These are phyloP conservation scores for Oryzias dopingdopingensis DNA, from an alignment of 2,797 vertebrate species.

Conservation along the genomic window DNA sequence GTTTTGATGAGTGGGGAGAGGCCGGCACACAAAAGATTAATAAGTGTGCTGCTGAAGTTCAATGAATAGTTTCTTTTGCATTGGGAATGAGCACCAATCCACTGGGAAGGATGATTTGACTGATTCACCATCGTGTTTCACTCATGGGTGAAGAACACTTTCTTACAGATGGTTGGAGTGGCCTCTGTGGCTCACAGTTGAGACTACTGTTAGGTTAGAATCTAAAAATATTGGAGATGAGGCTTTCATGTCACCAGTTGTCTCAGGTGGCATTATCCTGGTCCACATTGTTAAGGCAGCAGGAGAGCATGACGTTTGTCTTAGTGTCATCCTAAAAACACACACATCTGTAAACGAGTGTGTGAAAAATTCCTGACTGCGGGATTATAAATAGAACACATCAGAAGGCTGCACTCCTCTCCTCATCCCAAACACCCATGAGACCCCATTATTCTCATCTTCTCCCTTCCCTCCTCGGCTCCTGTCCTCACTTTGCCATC, in stretches of 20 bases:
- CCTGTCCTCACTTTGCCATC: constrained; percentile 7
- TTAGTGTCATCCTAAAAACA: constrained; percentile 44
- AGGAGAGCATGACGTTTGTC: constrained; percentile 60
- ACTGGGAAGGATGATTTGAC: neutral
- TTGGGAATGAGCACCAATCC: constrained; percentile 1
- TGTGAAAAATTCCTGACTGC: constrained; percentile 69
- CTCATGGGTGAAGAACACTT: neutral
- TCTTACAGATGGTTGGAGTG: no score
- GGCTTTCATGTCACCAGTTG: constrained; percentile 56
- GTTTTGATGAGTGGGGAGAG: constrained; percentile 32
- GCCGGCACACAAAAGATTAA: constrained; percentile 36
- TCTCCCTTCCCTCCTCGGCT: constrained; percentile 17
- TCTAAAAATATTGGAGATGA: constrained; percentile 20
- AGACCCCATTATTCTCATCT: constrained; percentile 53
- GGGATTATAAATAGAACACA: constrained; percentile 78
- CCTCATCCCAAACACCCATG: constrained; percentile 47
- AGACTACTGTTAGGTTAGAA: no score
- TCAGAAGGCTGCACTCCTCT: constrained; percentile 57
- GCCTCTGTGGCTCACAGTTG: no score
- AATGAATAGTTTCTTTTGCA: constrained; percentile 27
- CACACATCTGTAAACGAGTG: constrained; percentile 13
- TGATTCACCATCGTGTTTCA: neutral
- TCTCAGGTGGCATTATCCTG: constrained; percentile 72
- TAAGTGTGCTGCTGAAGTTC: constrained; percentile 45
- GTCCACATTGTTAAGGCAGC: constrained; percentile 73